Evolutionary conservation across 2,113 vertebrate species (phyloP), one percentile per base, ranked within the genome.

Genomic region (Lamprotornis superbus): DNA sequence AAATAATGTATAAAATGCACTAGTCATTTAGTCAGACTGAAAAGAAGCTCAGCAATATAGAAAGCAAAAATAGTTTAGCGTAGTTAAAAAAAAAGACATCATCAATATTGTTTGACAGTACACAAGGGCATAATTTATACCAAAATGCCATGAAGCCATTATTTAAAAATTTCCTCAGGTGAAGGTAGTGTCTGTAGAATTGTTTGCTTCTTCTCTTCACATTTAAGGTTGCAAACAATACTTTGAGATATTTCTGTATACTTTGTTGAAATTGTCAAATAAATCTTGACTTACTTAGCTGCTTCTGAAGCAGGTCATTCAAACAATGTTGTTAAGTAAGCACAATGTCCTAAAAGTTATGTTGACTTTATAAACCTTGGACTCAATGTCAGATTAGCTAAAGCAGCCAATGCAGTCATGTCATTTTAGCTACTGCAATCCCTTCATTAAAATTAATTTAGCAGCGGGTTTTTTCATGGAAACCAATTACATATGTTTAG

Each of bases 221-320:
- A 92, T 95, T 94, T 92, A 89, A 91, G 55, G 19, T 80, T 70
- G n/a, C 27, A 91, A 91, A 52, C 44, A 87, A 50, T 82, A 84
- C 76, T 92, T 87, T 47, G 69, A 93, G 50, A 68, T 90, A 84
- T 82, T 79, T 95, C 67, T 76, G 50, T 64, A 56, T n/a, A 30
- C 53, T 94, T 91, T 95, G 68, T 78, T 96, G 70, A 92, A 96
- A 88, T 69, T 80, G 40, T 85, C 76, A 71, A 94, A 95, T 95
- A 96, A 94, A 94, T 87, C 77, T 89, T 84, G 76, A 83, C 63
- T 94, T 16, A 61, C 44, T 79, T 80, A 89, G n/a, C 35, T 91
- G 78, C 50, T 71, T 85, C 88, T 60, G 33, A 79, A 78, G n/a
- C 13, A 89, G 63, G 79, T 94, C 35, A 84, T 93, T 94, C 69